These are phyloP conservation scores for Sclerurus mexicanus DNA, from an alignment of 2,113 vertebrate species.

Conservation along the genomic window DNA sequence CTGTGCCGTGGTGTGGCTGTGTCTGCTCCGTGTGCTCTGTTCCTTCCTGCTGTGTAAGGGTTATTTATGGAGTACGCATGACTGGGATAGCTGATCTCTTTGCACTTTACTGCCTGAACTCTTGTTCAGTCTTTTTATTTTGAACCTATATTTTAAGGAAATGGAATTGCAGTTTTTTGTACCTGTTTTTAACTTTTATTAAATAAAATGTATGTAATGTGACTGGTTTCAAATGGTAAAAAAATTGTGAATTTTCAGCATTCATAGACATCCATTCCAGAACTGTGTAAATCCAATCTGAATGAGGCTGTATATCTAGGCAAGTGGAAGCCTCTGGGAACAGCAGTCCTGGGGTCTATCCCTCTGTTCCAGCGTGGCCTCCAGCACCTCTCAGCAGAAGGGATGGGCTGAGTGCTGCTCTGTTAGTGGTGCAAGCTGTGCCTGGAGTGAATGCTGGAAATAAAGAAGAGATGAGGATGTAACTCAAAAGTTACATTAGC, in stretches of 20 bases:
- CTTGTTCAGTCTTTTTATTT: slow-evolving; percentile 54
- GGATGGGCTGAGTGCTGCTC: not conserved
- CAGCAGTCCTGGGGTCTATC: accelerated
- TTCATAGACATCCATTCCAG: not conserved
- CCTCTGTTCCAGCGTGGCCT: not conserved
- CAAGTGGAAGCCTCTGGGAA: not conserved
- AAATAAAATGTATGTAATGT: slow-evolving; percentile 51
- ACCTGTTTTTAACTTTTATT: slow-evolving; percentile 58
- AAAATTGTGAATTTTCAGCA: not conserved
- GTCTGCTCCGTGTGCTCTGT: not conserved
- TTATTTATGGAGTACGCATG: not conserved
- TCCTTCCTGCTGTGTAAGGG: not conserved
- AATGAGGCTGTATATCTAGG: not conserved
- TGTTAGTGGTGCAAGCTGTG: not conserved
- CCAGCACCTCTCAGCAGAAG: not conserved
- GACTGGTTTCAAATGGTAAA: slow-evolving; percentile 47
- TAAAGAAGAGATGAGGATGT: not conserved
- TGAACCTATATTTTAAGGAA: slow-evolving; percentile 59
- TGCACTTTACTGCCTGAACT: slow-evolving; percentile 71
- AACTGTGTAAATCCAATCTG: not conserved
- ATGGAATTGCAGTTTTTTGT: slow-evolving; percentile 59
- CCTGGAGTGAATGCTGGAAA: not conserved
- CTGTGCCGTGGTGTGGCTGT: not conserved
- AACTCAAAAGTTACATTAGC: not conserved
- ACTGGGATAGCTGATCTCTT: not conserved